phyloP scores from a whole-genome alignment of 2,113 vertebrate species.

The Oncorhynchus keta region DNA sequence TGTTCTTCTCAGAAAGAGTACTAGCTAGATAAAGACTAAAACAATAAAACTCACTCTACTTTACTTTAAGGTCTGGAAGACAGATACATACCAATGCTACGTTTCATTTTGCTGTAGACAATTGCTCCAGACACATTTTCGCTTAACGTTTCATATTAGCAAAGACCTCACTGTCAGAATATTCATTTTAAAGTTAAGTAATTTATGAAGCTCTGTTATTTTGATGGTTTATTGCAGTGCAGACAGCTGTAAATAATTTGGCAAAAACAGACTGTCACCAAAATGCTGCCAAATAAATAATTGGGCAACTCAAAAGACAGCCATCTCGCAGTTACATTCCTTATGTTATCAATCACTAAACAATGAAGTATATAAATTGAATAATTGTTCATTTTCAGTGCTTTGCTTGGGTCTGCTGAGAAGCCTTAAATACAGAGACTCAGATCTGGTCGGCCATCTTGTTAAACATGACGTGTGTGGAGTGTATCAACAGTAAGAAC shows the following conservation, averaged over 20 bases:
- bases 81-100: not conserved
- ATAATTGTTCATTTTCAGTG: constrained; percentile 36
- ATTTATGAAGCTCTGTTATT: constrained; percentile 29
- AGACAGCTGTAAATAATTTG: constrained; percentile 42
- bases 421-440: too few species aligned
- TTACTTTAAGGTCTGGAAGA: not conserved
- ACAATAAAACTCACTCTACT: not conserved
- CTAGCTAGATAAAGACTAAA: not conserved
- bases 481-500: too few species aligned
- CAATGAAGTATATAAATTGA: constrained; percentile 37
- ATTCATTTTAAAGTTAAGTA: not conserved
- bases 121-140: constrained; percentile 4
- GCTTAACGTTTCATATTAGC: constrained; percentile 1
- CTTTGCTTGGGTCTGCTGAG: not conserved
- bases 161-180: not conserved
- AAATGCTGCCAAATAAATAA: constrained; percentile 36
- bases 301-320: constrained; percentile 25
- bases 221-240: constrained; percentile 10
- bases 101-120: constrained; percentile 9
- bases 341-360: constrained; percentile 43
- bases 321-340: constrained; percentile 42
- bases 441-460: too few species aligned
- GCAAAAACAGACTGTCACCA: constrained; percentile 44
- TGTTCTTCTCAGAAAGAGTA: too few species aligned
- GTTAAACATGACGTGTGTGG: too few species aligned